Evolutionary conservation across 2,888 invertebrate genomes (phyloP).

Genomic region (Cepaea hortensis): DNA sequence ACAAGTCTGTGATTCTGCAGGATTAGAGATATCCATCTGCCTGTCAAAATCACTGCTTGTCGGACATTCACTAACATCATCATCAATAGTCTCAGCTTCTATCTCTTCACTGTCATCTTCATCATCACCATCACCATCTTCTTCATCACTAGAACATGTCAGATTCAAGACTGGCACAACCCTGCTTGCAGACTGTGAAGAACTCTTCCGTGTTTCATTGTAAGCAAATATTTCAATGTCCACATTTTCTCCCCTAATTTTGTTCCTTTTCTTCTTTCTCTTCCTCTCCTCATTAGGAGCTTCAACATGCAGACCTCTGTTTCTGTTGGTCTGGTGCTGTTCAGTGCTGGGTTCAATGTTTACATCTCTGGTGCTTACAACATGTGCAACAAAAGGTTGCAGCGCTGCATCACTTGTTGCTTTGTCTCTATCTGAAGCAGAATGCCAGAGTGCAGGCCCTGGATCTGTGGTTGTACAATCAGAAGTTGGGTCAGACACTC

Average conservation of each 20-base stretch:
- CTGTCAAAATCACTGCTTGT: neutral
- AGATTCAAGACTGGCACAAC: conserved; percentile 64
- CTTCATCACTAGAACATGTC: conserved; percentile 64
- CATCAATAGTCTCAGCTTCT: neutral
- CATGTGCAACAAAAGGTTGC: too few relatives aligned
- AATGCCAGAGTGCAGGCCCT: too few relatives aligned
- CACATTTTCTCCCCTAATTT: conserved; percentile 53
- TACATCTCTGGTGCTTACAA: too few relatives aligned
- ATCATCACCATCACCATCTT: conserved; percentile 45
- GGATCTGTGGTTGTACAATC: too few relatives aligned
- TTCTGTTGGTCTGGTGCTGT: neutral
- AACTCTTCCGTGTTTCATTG: conserved; percentile 58
- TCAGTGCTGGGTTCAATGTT: neutral
- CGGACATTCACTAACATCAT: neutral
- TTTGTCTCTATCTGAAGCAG: neutral
- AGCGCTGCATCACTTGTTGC: neutral
- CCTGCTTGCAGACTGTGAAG: conserved; percentile 50
- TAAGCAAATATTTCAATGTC: conserved; percentile 69
- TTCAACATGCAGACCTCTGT: neutral
- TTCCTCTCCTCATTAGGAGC: neutral
- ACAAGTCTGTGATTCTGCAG: neutral
- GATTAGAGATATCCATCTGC: neutral
- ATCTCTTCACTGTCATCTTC: conserved; percentile 16
- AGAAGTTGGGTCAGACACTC: too few relatives aligned
- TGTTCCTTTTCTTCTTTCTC: conserved; percentile 36